Conservation (phyloP, 1,140 invertebrate genomes). For the Tribolium madens region DNA sequence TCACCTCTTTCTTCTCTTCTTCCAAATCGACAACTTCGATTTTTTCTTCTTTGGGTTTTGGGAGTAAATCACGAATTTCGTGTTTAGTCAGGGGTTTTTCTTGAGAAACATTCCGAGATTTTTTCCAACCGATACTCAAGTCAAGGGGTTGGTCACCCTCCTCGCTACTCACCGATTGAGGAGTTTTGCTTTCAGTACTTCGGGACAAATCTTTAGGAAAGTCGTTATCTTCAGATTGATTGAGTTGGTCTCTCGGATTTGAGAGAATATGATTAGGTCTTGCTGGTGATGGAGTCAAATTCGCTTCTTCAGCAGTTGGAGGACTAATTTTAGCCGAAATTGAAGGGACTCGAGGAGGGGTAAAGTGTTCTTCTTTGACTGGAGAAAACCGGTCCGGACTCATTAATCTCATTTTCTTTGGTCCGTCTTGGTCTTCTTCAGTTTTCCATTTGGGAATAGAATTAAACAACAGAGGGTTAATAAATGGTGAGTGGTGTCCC, state of each 20-base stretch:
- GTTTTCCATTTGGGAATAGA: constrained; percentile 62
- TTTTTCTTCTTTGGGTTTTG: constrained; percentile 55
- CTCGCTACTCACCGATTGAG: constrained; percentile 56
- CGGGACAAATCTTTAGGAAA: constrained; percentile 59
- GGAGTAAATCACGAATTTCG: constrained; percentile 32
- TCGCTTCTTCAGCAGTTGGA: constrained; percentile 74
- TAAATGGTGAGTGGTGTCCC: constrained; percentile 63
- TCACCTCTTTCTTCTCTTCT: constrained; percentile 51
- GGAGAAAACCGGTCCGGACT: constrained; percentile 56
- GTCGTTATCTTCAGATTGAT: constrained; percentile 53
- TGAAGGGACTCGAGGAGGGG: constrained; percentile 66
- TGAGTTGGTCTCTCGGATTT: constrained; percentile 63
- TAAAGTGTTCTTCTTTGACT: constrained; percentile 66
- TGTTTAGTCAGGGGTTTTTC: constrained; percentile 15
- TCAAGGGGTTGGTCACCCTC: constrained; percentile 78
- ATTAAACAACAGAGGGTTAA: constrained; percentile 71
- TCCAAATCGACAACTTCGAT: constrained; percentile 59
- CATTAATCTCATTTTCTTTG: constrained; percentile 61
- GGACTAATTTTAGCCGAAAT: constrained; percentile 72
- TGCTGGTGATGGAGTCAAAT: constrained; percentile 74
- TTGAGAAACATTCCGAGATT: constrained; percentile 59
- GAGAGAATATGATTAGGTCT: constrained; percentile 68
- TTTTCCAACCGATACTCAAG: constrained; percentile 72
- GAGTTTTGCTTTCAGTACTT: constrained; percentile 18
- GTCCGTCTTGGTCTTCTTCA: constrained; percentile 54